Conservation (phyloP, 2,888 invertebrate genomes). For the Drepana falcataria region DNA sequence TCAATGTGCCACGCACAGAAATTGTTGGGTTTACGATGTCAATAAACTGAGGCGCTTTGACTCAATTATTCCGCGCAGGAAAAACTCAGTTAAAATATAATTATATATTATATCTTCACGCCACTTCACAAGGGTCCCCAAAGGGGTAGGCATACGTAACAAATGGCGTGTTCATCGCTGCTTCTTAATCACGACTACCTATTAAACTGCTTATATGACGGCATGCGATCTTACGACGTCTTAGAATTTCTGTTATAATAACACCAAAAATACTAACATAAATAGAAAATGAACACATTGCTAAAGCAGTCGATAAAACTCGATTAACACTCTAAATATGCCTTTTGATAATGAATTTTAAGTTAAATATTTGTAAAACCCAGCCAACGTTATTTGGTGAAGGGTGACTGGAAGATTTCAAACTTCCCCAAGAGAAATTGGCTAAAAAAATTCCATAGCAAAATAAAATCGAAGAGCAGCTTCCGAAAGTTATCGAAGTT, state of each 20-base stretch:
- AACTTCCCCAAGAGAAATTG: slow-evolving; percentile 72
- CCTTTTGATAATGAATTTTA: slow-evolving; percentile 28
- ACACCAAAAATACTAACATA: neutral
- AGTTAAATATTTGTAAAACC: slow-evolving; percentile 29
- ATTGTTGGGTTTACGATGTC: slow-evolving; percentile 41
- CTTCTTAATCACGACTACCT: no score
- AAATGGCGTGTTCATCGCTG: no score
- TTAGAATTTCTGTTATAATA: no score
- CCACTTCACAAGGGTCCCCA: no score
- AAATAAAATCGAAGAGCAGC: slow-evolving; percentile 75
- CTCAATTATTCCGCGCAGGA: slow-evolving; percentile 44
- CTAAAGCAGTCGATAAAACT: slow-evolving; percentile 15
- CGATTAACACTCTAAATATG: slow-evolving; percentile 16
- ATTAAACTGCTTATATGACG: no score
- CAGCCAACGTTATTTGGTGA: slow-evolving; percentile 44
- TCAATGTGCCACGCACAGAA: slow-evolving; percentile 55
- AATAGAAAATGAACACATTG: no score
- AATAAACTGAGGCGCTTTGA: slow-evolving; percentile 28
- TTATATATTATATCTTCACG: no score
- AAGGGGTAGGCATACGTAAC: no score
- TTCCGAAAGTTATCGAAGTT: slow-evolving; percentile 78
- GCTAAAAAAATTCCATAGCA: slow-evolving; percentile 72
- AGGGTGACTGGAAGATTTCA: slow-evolving; percentile 70
- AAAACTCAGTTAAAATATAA: slow-evolving; percentile 15
- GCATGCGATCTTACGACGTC: no score